Evolutionary conservation across 2,888 invertebrate species (phyloP).

Genomic region (Pyrrhia umbra): DNA sequence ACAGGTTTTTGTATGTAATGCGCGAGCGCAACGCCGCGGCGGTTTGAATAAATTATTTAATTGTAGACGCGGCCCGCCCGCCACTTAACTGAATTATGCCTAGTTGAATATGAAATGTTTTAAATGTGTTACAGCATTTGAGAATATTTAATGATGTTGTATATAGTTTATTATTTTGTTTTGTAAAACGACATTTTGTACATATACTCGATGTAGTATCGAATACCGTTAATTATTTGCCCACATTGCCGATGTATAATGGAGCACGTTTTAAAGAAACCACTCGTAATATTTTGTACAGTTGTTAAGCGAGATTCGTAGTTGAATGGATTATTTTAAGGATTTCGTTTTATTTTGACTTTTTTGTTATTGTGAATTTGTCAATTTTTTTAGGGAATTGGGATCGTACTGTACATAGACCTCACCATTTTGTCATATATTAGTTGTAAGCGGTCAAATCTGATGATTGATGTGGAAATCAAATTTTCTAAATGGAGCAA

Average conservation of each 20-base stretch:
- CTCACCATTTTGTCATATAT: conserved; percentile 88
- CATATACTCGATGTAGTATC: conserved; percentile 79
- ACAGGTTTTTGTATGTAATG: conserved; percentile 73
- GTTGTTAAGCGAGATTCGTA: conserved; percentile 89
- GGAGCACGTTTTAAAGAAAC: conserved; percentile 87
- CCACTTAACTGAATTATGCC: conserved; percentile 84
- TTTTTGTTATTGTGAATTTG: conserved; percentile 92
- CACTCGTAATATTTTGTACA: conserved; percentile 89
- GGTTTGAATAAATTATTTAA: conserved; percentile 77
- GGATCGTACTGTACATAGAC: conserved; percentile 92
- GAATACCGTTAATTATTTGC: conserved; percentile 81
- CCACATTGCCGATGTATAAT: conserved; percentile 81
- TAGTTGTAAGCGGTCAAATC: conserved; percentile 84
- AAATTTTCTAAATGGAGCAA: conserved; percentile 90
- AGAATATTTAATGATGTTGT: conserved; percentile 90
- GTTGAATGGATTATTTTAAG: conserved; percentile 88
- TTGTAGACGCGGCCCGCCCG: conserved; percentile 73
- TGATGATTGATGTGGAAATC: conserved; percentile 89
- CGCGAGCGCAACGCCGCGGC: conserved; percentile 58
- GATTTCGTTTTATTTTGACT: conserved; percentile 83
- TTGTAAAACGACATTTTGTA: conserved; percentile 86
- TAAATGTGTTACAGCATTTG: conserved; percentile 90
- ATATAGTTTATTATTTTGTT: conserved; percentile 90
- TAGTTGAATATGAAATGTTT: conserved; percentile 90
- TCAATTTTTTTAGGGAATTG: conserved; percentile 93